Conservation (phyloP, 2,888 invertebrate genomes). For the Chironomus riparius region DNA sequence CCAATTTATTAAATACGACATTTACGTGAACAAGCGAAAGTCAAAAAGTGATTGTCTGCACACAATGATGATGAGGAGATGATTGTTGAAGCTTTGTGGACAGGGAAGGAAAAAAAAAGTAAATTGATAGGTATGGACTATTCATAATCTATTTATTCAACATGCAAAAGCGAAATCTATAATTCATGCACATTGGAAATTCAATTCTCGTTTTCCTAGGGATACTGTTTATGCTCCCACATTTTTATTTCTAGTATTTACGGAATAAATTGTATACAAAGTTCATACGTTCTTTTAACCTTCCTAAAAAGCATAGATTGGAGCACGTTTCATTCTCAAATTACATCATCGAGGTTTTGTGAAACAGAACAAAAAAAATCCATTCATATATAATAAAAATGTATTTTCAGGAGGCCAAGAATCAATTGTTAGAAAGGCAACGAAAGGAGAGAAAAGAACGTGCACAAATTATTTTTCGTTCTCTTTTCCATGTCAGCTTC, state of each 20-base stretch:
- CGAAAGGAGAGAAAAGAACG: not conserved
- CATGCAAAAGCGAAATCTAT: not conserved
- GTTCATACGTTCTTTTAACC: no score
- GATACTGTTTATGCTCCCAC: no score
- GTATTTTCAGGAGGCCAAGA: not conserved
- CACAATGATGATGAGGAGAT: not conserved
- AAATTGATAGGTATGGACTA: not conserved
- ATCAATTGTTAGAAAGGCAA: conserved; percentile 6
- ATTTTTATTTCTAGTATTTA: no score
- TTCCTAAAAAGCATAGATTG: no score
- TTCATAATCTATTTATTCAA: conserved; percentile 8
- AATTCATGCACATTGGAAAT: not conserved
- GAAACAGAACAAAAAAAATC: no score
- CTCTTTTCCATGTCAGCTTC: not conserved
- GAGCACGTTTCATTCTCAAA: no score
- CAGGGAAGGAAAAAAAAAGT: not conserved
- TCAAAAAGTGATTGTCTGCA: no score
- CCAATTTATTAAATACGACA: conserved; percentile 15
- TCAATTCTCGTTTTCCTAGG: conserved; percentile 14
- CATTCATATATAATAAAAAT: not conserved
- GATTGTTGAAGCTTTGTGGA: not conserved
- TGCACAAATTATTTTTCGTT: conserved; percentile 8
- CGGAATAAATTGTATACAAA: no score
- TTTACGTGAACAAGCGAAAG: not conserved
- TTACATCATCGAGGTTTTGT: no score